phyloP scores from a whole-genome alignment of 2,888 invertebrate species.

The Xanthia togata region DNA sequence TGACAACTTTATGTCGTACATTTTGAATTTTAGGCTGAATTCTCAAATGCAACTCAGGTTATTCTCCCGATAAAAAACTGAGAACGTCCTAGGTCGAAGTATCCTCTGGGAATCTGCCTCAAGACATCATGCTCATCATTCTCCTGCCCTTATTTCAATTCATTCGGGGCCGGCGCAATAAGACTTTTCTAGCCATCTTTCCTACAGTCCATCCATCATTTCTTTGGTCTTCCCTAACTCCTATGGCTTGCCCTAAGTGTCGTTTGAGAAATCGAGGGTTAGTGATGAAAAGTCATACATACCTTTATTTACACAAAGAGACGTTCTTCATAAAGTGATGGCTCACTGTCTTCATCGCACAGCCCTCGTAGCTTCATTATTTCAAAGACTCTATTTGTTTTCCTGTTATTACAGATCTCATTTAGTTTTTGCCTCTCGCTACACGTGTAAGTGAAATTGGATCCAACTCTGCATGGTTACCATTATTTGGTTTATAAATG shows the following conservation, averaged over 20 bases:
- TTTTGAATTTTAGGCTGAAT: not conserved
- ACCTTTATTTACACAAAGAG: not conserved
- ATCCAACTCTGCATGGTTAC: not conserved
- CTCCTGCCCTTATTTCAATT: not conserved
- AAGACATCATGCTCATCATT: too few species aligned
- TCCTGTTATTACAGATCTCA: slow-evolving; percentile 38
- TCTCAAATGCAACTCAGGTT: not conserved
- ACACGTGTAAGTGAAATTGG: slow-evolving; percentile 20
- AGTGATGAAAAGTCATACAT: not conserved
- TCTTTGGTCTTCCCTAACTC: not conserved
- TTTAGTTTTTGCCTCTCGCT: slow-evolving; percentile 32
- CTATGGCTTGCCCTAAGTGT: too few species aligned
- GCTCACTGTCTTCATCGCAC: not conserved
- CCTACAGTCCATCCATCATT: not conserved
- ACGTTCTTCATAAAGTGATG: not conserved
- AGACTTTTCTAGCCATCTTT: not conserved
- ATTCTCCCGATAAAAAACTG: not conserved
- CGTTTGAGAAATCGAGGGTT: not conserved
- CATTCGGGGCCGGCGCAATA: not conserved
- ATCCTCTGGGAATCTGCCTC: too few species aligned
- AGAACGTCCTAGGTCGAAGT: not conserved
- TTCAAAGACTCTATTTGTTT: slow-evolving; percentile 47
- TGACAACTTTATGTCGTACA: not conserved
- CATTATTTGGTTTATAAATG: slow-evolving; percentile 21
- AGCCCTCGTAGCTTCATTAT: not conserved